Evolutionary conservation across 2,888 invertebrate species (phyloP).

Genomic region (Hydroisotoma schaefferi): DNA sequence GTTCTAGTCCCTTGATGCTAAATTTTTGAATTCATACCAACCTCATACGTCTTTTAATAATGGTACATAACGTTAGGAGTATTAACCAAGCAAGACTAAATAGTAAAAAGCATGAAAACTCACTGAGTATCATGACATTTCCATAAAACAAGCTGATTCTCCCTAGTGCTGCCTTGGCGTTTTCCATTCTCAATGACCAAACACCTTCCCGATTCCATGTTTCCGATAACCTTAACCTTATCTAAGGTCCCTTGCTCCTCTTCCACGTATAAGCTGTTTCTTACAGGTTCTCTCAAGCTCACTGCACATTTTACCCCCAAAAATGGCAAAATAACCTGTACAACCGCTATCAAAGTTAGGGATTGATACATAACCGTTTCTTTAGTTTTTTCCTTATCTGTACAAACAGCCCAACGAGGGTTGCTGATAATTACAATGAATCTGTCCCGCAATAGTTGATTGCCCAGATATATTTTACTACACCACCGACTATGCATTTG

Average conservation of each 20-base stretch:
- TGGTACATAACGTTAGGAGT: not conserved
- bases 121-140: conserved; percentile 39
- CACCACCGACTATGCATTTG: no score
- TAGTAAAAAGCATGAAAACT: conserved; percentile 7
- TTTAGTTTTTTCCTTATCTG: no score
- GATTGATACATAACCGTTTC: no score
- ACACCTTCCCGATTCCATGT: conserved; percentile 31
- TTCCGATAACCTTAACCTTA: conserved; percentile 30
- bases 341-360: no score
- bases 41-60: not conserved
- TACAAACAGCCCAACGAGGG: no score
- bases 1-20: conserved; percentile 34
- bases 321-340: not conserved
- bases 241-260: conserved; percentile 18
- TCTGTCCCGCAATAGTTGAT: not conserved
- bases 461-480: no score
- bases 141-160: conserved; percentile 31
- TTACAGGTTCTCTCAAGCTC: conserved; percentile 4
- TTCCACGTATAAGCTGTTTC: not conserved
- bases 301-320: not conserved
- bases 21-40: not conserved
- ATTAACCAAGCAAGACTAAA: not conserved
- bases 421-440: no score
- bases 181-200: conserved; percentile 32
- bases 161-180: conserved; percentile 12